These are phyloP conservation scores for Labeo catla DNA, from an alignment of 2,113 vertebrate species.

Conservation along the genomic window DNA sequence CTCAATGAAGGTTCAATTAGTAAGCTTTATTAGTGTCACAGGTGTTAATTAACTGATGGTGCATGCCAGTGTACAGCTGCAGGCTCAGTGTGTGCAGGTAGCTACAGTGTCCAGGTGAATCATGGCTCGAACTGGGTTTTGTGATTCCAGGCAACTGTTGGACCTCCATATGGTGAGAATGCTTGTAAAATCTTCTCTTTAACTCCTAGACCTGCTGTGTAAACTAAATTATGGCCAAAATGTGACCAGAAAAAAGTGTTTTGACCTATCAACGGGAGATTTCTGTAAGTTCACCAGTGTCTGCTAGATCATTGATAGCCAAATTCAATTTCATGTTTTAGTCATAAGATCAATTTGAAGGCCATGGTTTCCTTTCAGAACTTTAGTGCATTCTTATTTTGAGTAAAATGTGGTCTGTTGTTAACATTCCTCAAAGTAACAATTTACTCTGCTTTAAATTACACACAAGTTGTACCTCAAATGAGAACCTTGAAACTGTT, in stretches of 20 bases:
- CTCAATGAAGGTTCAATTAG: constrained; percentile 7
- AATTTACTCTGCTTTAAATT: background rate
- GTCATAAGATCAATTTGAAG: background rate
- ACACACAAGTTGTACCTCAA: background rate
- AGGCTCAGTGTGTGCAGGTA: constrained; percentile 61
- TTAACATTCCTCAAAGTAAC: background rate
- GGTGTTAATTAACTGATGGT: constrained; percentile 60
- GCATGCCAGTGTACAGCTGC: background rate
- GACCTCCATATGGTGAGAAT: constrained; percentile 75
- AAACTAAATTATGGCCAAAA: background rate
- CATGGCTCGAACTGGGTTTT: constrained; percentile 78
- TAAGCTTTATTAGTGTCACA: constrained; percentile 64
- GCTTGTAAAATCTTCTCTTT: background rate
- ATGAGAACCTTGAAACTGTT: background rate
- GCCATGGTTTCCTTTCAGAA: background rate
- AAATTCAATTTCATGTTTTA: background rate
- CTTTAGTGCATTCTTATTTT: background rate
- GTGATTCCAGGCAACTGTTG: constrained; percentile 75
- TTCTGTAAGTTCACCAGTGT: background rate
- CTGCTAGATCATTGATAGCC: background rate
- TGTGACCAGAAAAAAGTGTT: background rate
- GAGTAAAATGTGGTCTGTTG: background rate
- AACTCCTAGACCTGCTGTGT: background rate
- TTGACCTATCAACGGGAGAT: background rate
- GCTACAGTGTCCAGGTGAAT: constrained; percentile 71